Evolutionary conservation across 2,888 invertebrate genomes (phyloP).

Genomic region (Andrena camellia): DNA sequence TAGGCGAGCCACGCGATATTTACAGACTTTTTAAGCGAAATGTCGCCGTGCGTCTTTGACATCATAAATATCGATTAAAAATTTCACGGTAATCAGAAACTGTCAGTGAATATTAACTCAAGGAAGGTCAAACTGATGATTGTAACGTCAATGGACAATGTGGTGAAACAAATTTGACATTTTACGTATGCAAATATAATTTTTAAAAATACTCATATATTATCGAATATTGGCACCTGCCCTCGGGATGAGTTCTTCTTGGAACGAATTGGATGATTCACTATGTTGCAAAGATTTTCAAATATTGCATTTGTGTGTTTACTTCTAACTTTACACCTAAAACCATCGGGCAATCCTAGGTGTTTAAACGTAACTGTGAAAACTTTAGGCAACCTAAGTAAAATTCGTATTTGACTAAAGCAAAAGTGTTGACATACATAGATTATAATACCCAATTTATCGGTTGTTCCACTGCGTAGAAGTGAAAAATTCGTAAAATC

Average conservation of each 20-base stretch:
- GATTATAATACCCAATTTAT: too few relatives aligned
- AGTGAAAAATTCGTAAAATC: too few relatives aligned
- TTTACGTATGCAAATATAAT: neutral
- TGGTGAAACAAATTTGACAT: neutral
- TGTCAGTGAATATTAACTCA: constrained; percentile 5
- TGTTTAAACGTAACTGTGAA: too few relatives aligned
- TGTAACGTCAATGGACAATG: constrained; percentile 1
- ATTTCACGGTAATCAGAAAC: constrained; percentile 4
- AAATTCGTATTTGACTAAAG: too few relatives aligned
- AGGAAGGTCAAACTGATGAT: neutral
- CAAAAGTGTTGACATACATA: too few relatives aligned
- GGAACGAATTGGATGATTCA: neutral
- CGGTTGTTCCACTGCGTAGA: too few relatives aligned
- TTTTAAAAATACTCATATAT: too few relatives aligned
- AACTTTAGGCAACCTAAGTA: too few relatives aligned
- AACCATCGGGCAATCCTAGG: too few relatives aligned
- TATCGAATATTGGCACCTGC: too few relatives aligned
- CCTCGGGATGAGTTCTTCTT: neutral
- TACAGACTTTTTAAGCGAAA: neutral
- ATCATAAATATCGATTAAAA: constrained; percentile 36
- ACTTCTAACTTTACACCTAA: neutral
- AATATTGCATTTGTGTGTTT: neutral
- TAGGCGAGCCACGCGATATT: neutral
- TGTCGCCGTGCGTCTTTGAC: neutral
- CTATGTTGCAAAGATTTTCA: neutral